Evolutionary conservation across 2,888 invertebrate genomes (phyloP), one percentile per base, ranked within the genome.

Genomic region (Eueremaeus valkanovi): DNA sequence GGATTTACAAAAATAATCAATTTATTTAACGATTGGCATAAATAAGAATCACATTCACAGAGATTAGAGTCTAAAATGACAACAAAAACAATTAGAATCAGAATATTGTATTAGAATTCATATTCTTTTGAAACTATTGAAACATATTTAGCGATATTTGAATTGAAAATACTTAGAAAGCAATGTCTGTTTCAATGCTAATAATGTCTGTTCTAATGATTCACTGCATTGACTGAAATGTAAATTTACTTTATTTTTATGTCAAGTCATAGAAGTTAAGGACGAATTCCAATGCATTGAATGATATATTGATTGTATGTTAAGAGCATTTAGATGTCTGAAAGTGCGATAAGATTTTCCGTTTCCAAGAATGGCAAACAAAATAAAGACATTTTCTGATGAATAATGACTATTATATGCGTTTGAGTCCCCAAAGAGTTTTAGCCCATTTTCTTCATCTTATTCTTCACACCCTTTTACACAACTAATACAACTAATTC

Each of bases 351-450:
- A 58, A 58, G 58, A 24, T 16, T 58, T 24, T 58, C 16, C 55
- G 55, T 55, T 55, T 55, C 27, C 27, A 2, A 55, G 27, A 55
- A 55, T 13, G n/a, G n/a, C 51, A 29, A 29, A 58, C 29, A 33
- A 21, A 33, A 66, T 66, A 66, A 66, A 66, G 63, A 66, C 63
- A 66, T 66, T 66, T 66, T 66, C 21, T n/a, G 63, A 66, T 66
- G 63, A 66, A 66, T 66, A 66, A 66, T 66, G 63, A 66, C 63
- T 66, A 66, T 66, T 66, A 36, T 66, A 66, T 66, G 63, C n/a
- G 63, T 33, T 36, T 27, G 3, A 66, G 63, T 66, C 63, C 63
- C 63, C 63, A 36, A 66, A 66, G 63, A 66, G 63, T 66, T 66
- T 66, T 18, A 66, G 31, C 63, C 33, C 31, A 66, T 66, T 66